A percentile compares a stretch with the other conserved stretches of the same genome.
Evolutionary conservation across 35 echinoderm and acorn worm genomes (phyloP).

Genomic region (Hemicentrotus pulcherrimus): DNA sequence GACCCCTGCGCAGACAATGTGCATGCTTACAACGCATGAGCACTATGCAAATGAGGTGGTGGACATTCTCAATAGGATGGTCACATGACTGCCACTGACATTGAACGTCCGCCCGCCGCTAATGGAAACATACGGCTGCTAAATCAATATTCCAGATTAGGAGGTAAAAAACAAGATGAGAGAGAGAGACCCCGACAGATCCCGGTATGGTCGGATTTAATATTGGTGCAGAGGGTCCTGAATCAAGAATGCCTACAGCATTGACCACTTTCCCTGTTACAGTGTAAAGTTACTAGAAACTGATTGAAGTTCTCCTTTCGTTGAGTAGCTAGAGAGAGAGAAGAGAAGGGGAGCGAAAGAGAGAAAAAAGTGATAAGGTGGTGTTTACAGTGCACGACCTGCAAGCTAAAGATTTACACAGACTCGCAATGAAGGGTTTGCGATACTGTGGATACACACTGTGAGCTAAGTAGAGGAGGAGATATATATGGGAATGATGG

Average conservation of each 20-base stretch:
- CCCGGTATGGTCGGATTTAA: not conserved
- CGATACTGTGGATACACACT: conserved; percentile 21
- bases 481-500: conserved; percentile 34
- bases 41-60: conserved; percentile 49
- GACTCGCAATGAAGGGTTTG: conserved; percentile 4
- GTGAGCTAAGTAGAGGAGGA: not conserved
- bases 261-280: conserved; percentile 16
- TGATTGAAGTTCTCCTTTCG: conserved; percentile 15
- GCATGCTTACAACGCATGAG: conserved; percentile 37
- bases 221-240: not conserved
- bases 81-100: conserved; percentile 50
- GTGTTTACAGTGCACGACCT: conserved; percentile 40
- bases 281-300: not conserved
- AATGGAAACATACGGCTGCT: conserved; percentile 35
- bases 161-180: conserved; percentile 11
- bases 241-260: conserved; percentile 11
- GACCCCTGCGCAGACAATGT: conserved; percentile 36
- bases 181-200: not conserved
- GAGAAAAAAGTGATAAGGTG: conserved; percentile 23
- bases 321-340: not conserved
- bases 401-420: conserved; percentile 28
- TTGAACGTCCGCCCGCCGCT: not conserved
- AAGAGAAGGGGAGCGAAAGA: not conserved
- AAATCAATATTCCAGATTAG: conserved; percentile 21
- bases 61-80: conserved; percentile 54